phyloP scores from a whole-genome alignment of 2,113 vertebrate genomes.

The Thunnus maccoyii region DNA sequence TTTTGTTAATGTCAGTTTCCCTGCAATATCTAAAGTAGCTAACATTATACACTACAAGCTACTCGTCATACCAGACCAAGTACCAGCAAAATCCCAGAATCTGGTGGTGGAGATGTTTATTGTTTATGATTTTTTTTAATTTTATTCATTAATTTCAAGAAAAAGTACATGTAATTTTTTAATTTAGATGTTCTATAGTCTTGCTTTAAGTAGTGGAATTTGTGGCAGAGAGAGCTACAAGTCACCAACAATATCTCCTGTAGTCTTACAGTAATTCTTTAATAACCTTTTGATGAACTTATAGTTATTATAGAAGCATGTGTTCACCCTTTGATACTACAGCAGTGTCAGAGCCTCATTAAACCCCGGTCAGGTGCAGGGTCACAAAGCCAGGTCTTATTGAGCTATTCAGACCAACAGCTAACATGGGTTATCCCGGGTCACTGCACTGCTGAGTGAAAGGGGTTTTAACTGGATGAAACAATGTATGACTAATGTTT shows the following conservation, averaged over 20 bases:
- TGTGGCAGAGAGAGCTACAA: background rate
- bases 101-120: no score
- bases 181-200: background rate
- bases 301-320: background rate
- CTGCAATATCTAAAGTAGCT: no score
- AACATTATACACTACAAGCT: no score
- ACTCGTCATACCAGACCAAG: no score
- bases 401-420: conserved; percentile 3
- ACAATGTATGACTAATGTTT: background rate
- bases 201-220: background rate
- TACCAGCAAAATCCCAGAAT: no score
- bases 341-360: conserved; percentile 11
- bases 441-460: conserved; percentile 7
- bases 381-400: conserved; percentile 24
- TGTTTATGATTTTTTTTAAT: no score
- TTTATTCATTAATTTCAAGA: no score
- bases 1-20: no score
- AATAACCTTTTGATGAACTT: background rate
- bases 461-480: background rate
- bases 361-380: conserved; percentile 12
- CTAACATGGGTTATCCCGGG: background rate
- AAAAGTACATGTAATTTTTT: no score
- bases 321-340: background rate
- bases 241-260: background rate
- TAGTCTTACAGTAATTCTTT: background rate